phyloP scores from a whole-genome alignment of 2,797 vertebrate genomes.

The Lophius americanus region DNA sequence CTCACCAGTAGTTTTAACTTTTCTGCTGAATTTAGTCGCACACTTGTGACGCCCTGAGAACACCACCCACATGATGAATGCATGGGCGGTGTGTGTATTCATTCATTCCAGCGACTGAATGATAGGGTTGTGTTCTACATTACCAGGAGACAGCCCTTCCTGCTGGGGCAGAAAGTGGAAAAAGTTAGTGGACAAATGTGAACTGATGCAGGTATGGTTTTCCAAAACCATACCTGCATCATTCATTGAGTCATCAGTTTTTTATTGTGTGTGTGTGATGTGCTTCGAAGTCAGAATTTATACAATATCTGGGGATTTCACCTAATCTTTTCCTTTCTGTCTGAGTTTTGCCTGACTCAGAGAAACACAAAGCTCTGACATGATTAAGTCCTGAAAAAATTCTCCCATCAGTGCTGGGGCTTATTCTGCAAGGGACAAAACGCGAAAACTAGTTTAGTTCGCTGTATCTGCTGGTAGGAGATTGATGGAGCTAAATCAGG shows the following conservation, averaged over 20 bases:
- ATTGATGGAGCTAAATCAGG: background rate
- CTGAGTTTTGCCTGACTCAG: constrained; percentile 44
- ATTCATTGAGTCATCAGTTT: constrained; percentile 15
- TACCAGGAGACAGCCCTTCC: constrained; percentile 48
- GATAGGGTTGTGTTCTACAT: constrained; percentile 55
- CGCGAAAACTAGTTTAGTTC: constrained; percentile 4
- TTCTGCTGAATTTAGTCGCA: constrained; percentile 14
- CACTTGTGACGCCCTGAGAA: constrained; percentile 9
- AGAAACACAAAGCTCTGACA: constrained; percentile 54
- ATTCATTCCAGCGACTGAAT: constrained; percentile 62
- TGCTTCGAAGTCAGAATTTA: background rate
- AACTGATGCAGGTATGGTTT: constrained; percentile 41
- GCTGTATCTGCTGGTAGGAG: background rate
- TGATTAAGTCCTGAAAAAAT: constrained; percentile 39
- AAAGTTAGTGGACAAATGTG: constrained; percentile 42
- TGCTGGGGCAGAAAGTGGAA: constrained; percentile 51
- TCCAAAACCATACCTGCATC: constrained; percentile 3
- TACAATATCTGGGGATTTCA: constrained; percentile 20
- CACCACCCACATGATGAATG: constrained; percentile 45
- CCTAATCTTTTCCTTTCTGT: constrained; percentile 30
- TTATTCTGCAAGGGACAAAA: constrained; percentile 24
- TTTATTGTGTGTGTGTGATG: background rate
- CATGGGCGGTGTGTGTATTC: constrained; percentile 30
- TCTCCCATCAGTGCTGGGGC: constrained; percentile 9
- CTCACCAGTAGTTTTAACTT: constrained; percentile 21